Percentiles rank a stretch among this genome's conserved stretches.
Conservation (phyloP, 2,797 vertebrate species). For the Girardinus metallicus region DNA sequence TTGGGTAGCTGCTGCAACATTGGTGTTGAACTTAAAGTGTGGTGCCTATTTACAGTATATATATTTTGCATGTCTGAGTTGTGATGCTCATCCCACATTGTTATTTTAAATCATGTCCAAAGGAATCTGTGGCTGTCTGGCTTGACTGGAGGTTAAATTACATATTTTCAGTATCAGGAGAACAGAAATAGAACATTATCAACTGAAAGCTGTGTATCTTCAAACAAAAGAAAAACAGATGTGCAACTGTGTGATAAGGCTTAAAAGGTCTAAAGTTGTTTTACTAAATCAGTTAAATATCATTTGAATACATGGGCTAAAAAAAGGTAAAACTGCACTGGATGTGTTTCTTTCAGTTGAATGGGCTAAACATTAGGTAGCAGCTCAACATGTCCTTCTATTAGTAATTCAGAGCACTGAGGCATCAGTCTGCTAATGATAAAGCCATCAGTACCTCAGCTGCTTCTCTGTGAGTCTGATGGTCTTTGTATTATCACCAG, state of each 20-base stretch:
- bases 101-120: background rate
- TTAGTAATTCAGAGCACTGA: conserved; percentile 67
- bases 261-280: conserved; percentile 18
- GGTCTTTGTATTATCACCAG: conserved; percentile 41
- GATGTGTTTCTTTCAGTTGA: background rate
- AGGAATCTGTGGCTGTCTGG: background rate
- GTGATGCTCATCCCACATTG: background rate
- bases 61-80: background rate
- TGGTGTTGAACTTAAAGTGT: background rate
- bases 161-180: background rate
- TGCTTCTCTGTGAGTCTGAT: conserved; percentile 49
- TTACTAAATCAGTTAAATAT: conserved; percentile 38
- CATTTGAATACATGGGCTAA: background rate
- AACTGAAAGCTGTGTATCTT: background rate
- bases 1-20: background rate
- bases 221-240: background rate
- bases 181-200: background rate
- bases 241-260: background rate
- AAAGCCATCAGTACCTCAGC: conserved; percentile 70
- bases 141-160: background rate
- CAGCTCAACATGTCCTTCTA: conserved; percentile 45
- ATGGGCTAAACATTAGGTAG: conserved; percentile 44
- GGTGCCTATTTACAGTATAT: background rate
- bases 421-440: conserved; percentile 73
- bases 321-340: background rate